phyloP scores from a whole-genome alignment of 2,888 invertebrate genomes.

The Drosophila quinaria region DNA sequence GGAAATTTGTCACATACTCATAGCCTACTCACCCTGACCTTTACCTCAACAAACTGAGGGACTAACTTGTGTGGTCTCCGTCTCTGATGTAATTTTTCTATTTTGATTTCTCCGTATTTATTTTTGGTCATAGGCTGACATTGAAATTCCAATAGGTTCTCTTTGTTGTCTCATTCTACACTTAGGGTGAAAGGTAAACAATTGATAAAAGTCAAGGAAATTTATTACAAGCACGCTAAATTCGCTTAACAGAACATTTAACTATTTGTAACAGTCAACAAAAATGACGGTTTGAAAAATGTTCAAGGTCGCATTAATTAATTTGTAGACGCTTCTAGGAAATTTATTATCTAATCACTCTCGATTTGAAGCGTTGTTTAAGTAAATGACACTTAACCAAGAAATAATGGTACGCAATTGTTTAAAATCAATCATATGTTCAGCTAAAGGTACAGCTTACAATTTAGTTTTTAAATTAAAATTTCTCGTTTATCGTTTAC shows the following conservation, averaged over 20 bases:
- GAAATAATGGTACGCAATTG: not conserved
- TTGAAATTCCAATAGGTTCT: constrained; percentile 36
- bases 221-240: not conserved
- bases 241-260: not conserved
- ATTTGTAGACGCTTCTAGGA: not conserved
- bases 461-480: not conserved
- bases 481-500: no score
- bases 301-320: not conserved
- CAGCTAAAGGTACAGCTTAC: not conserved
- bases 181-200: constrained; percentile 3
- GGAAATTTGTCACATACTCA: constrained; percentile 37
- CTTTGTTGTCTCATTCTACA: constrained; percentile 8
- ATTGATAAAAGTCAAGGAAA: not conserved
- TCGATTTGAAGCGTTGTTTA: not conserved
- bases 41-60: constrained; percentile 5
- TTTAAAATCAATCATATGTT: not conserved
- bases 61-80: constrained; percentile 4
- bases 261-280: not conserved
- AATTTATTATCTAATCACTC: not conserved
- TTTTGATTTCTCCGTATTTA: not conserved
- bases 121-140: constrained; percentile 27
- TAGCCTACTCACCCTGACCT: constrained; percentile 34
- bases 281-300: not conserved
- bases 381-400: not conserved
- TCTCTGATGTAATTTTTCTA: constrained; percentile 3